Percentiles rank a stretch among this genome's conserved stretches.
These are phyloP conservation scores for Oryzias woworae DNA, from an alignment of 2,113 vertebrate genomes.

Conservation along the genomic window DNA sequence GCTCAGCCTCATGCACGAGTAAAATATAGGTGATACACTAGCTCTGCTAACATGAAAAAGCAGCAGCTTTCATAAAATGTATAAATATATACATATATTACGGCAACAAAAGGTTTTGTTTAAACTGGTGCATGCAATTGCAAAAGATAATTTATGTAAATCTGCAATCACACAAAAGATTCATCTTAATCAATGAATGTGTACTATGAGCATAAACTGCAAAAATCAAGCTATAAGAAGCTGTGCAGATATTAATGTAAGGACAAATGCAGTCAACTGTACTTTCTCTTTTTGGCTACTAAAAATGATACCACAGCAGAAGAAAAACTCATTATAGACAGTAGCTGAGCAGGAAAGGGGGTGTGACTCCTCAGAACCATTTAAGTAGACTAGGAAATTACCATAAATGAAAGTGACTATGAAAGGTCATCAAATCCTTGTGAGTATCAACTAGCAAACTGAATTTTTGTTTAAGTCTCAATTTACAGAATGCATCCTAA, in stretches of 20 bases:
- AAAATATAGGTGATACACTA: slow-evolving; percentile 15
- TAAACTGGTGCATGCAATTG: neutral
- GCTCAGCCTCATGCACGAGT: slow-evolving; percentile 11
- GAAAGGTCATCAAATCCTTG: neutral
- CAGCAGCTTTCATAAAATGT: neutral
- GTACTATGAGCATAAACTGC: neutral
- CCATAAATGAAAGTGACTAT: slow-evolving; percentile 1
- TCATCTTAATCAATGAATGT: neutral
- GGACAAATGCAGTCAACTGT: neutral
- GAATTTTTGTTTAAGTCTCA: too few relatives aligned
- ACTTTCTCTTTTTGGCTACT: neutral
- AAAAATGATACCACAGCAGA: slow-evolving; percentile 2
- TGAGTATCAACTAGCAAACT: neutral
- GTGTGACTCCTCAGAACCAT: slow-evolving; percentile 45
- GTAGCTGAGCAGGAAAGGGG: slow-evolving; percentile 15
- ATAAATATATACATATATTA: neutral
- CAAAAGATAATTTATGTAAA: neutral
- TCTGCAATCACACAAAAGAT: neutral
- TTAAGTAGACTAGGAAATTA: slow-evolving; percentile 10
- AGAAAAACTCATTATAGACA: neutral
- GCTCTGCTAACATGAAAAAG: neutral
- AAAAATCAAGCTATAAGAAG: neutral
- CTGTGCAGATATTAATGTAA: neutral
- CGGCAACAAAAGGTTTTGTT: neutral
- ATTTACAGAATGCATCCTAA: too few relatives aligned